Base-by-base conservation (phyloP, 2,888 invertebrate genomes). In the Anarsia innoxiella region DNA sequence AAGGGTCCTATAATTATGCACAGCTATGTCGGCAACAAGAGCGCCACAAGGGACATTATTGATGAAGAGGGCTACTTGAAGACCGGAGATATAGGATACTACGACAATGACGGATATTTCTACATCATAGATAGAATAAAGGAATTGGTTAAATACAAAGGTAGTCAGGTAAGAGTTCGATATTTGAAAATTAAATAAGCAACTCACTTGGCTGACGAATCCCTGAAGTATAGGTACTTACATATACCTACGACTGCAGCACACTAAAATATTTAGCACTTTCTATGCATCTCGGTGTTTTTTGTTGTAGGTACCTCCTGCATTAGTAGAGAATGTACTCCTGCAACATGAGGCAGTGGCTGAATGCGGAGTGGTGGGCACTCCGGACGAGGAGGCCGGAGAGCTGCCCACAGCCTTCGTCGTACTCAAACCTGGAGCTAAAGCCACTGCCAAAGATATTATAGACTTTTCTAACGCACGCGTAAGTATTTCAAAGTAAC, bases 311-410 rank as follows among this genome's bases (percentile, higher is more conserved):
- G 89, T 89, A 12, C 89, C 95, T 0, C 95, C 95, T 4, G 94
- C 95, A 0, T 93, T 93, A 63, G 77, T 96, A 25, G 96, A 96
- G 74, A 89, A 88, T 25, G 64, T 95, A 29, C 66, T 96, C 6
- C 72, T 93, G 23, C 88, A 88, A 19, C 89, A 93, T 76, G 86
- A 88, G 0, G 87, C 86, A 34, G 88, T 95, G 25, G 86, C 87
- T 40, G 95, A 95, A 64, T 92, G 89, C 23, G 94, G 91, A 2
- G 95, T 95, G 12, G 87, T 93, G 55, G 95, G 94, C 4, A 66
- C 89, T 19, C 90, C 92, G 0, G 88, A 93, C 61, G 90, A 90
- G 53, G 63, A 59, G 12, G 88, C 89, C 14, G 93, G 94, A n/a
- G 93, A 93, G 65, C 69, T 93, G 19, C 91, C 93, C n/a, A 66